phyloP scores from a whole-genome alignment of 2,113 vertebrate species.

The Notarius lentiginosus region DNA sequence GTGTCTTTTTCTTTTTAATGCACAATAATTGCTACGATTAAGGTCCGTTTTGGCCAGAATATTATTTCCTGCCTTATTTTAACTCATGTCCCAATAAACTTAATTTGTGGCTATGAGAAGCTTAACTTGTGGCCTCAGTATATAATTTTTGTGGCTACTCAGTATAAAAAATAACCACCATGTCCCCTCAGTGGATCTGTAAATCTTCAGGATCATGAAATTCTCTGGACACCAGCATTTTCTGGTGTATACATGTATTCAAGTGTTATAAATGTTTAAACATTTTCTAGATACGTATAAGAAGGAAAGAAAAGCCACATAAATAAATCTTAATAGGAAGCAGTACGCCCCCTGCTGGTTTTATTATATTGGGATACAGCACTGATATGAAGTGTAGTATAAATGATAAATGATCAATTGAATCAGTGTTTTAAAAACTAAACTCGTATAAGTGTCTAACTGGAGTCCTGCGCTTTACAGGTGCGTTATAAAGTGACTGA shows the following conservation, averaged over 20 bases:
- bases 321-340: not conserved
- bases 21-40: not conserved
- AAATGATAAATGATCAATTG: not conserved
- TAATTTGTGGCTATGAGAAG: not conserved
- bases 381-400: not conserved
- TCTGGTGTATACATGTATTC: not conserved
- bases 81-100: not conserved
- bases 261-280: not conserved
- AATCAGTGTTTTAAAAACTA: not conserved
- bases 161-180: not conserved
- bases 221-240: not conserved
- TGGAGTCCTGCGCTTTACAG: slow-evolving; percentile 59
- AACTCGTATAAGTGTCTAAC: not conserved
- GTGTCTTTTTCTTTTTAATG: not conserved
- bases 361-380: not conserved
- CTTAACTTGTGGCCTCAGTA: not conserved
- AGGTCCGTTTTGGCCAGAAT: not conserved
- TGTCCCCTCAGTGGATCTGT: not conserved
- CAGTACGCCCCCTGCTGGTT: slow-evolving; percentile 21
- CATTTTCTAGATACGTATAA: not conserved
- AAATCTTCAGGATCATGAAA: not conserved
- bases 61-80: not conserved
- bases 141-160: not conserved
- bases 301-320: not conserved
- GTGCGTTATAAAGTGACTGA: slow-evolving; percentile 81